Evolutionary conservation across 2,797 vertebrate species (phyloP).

Genomic region (Cuniculus paca): DNA sequence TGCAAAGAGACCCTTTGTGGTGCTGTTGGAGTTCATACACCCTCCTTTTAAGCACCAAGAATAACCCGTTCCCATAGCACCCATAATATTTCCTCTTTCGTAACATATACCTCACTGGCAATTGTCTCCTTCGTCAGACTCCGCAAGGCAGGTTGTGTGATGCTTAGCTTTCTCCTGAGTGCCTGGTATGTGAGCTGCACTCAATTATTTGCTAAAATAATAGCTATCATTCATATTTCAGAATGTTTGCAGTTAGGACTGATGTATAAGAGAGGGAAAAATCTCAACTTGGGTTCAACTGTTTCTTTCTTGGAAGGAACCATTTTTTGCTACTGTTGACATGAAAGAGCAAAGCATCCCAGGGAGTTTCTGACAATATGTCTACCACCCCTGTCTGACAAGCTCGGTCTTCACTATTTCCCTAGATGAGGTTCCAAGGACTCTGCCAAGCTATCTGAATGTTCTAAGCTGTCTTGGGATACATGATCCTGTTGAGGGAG

Average conservation of each 20-base stretch:
- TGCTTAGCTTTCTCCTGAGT: background rate
- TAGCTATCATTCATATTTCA: background rate
- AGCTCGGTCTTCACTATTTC: background rate
- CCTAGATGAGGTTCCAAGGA: background rate
- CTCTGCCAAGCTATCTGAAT: background rate
- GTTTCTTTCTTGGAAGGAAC: background rate
- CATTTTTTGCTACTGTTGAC: background rate
- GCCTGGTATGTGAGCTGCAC: background rate
- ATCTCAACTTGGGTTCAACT: background rate
- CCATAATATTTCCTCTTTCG: background rate
- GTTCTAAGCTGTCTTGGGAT: background rate
- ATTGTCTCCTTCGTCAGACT: background rate
- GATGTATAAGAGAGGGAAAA: background rate
- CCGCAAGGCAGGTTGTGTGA: background rate
- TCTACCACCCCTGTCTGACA: background rate
- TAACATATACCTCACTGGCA: background rate
- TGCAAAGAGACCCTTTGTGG: background rate
- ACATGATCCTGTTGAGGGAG: background rate
- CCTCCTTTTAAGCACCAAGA: background rate
- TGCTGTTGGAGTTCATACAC: conserved; percentile 19
- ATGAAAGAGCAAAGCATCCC: background rate
- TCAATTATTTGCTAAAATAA: background rate
- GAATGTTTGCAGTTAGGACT: background rate
- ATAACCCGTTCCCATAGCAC: conserved; percentile 43
- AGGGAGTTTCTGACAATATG: background rate